Conservation (phyloP, 2,797 vertebrate genomes). For the Lithobates sylvaticus region DNA sequence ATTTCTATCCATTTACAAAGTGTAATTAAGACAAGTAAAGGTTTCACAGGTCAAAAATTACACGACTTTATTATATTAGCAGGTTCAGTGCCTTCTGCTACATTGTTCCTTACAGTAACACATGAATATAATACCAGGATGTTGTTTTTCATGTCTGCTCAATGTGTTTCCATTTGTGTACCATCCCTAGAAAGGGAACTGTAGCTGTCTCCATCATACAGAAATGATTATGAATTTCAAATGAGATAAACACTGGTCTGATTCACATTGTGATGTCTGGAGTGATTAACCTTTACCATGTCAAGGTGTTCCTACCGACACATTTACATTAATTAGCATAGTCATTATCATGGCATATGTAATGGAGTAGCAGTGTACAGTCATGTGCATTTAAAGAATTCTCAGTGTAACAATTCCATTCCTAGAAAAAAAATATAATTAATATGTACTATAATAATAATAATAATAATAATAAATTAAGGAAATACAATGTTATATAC, state of each 20-base stretch:
- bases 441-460: too few relatives aligned
- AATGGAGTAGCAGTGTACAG: not conserved
- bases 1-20: not conserved
- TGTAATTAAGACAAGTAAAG: not conserved
- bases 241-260: constrained; percentile 83
- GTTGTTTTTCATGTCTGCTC: not conserved
- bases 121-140: not conserved
- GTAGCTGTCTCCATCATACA: constrained; percentile 74
- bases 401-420: too few relatives aligned
- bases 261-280: constrained; percentile 83
- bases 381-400: too few relatives aligned
- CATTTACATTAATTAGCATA: constrained; percentile 86
- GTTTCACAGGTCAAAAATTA: not conserved
- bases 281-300: constrained; percentile 85
- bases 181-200: not conserved
- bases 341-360: constrained; percentile 76
- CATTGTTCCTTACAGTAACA: not conserved
- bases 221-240: constrained; percentile 85
- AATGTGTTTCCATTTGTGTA: not conserved
- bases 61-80: not conserved
- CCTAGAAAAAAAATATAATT: too few relatives aligned
- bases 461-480: too few relatives aligned
- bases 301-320: constrained; percentile 85
- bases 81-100: not conserved
- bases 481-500: too few relatives aligned